Base-by-base conservation (phyloP, 2,113 vertebrate genomes). In the Desmodus rotundus region DNA sequence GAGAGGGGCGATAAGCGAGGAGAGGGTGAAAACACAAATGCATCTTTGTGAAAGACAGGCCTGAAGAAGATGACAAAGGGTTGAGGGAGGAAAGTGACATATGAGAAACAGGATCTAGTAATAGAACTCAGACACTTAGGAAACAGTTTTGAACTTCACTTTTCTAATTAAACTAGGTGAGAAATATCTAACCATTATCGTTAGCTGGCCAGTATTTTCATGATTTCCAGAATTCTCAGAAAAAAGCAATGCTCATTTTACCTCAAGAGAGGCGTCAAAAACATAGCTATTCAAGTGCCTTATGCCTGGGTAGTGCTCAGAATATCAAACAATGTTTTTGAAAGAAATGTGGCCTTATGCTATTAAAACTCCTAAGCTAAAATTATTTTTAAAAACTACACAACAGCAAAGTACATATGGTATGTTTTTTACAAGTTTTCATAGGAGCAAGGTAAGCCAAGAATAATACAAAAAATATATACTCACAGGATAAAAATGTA, bases 311-410 rank as follows among this genome's bases (percentile, higher is more conserved):
- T 43, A 86, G 72, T 85, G 81, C 77, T 93, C 52, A 91, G 58
- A 91, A 88, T 73, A 93, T 47, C 9, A 58, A 90, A 85, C 81
- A 89, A 91, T 74, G 50, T 76, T 96, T 91, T 93, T 89, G 58
- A 86, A 96, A 91, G 94, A 97, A 95, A 89, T 85, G 77, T 96
- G 61, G 26, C 85, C 72, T 96, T 94, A 96, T 72, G 89, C 96
- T 94, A 96, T 89, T 89, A 97, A 95, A 89, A 54, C 87, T 91
- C 65, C 33, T 72, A 86, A 72, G 50, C 78, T 95, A 96, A 93
- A 96, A 87, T 96, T 95, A 93, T 73, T 93, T 95, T 94, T 72
- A 88, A 91, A 92, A 94, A 83, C 93, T 89, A 94, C 20, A 89
- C 33, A 89, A 96, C 26, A 95, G 86, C n/a, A 87, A 96, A 65